Conservation (phyloP, 2,888 invertebrate species). For the Cyclophora albipunctata region DNA sequence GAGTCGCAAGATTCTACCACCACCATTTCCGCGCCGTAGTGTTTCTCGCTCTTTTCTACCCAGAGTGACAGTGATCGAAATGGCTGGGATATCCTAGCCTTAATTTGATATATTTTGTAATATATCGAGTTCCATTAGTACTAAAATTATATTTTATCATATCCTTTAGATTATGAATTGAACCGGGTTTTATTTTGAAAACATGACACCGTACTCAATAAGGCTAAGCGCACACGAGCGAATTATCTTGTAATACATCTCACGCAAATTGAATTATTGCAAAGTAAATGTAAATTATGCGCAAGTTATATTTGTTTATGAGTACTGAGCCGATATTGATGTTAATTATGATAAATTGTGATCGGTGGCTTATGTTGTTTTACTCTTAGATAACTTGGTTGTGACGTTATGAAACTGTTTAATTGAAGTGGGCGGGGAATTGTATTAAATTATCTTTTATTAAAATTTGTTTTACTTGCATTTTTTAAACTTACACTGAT, state of each 20-base stretch:
- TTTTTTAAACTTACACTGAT: too few species aligned
- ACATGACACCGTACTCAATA: slow-evolving; percentile 32
- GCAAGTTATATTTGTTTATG: not conserved
- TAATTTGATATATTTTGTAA: too few species aligned
- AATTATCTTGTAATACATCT: slow-evolving; percentile 18
- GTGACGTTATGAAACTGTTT: too few species aligned
- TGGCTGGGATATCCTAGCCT: too few species aligned
- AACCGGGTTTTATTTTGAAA: slow-evolving; percentile 56
- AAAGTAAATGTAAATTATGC: slow-evolving; percentile 2
- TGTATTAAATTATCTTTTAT: too few species aligned
- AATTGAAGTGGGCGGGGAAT: too few species aligned
- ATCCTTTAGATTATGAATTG: slow-evolving; percentile 53
- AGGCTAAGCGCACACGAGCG: slow-evolving; percentile 20
- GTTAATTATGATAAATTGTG: not conserved
- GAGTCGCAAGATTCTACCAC: too few species aligned
- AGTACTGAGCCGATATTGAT: not conserved
- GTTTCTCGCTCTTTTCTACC: too few species aligned
- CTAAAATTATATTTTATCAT: slow-evolving; percentile 29
- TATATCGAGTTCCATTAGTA: slow-evolving; percentile 16
- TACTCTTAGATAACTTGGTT: too few species aligned
- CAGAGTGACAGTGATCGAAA: too few species aligned
- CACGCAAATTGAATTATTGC: slow-evolving; percentile 19
- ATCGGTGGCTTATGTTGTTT: not conserved
- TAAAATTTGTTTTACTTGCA: too few species aligned
- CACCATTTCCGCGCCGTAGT: too few species aligned